Conservation (phyloP, 2,888 invertebrate species). For the Nemoura dubitans region DNA sequence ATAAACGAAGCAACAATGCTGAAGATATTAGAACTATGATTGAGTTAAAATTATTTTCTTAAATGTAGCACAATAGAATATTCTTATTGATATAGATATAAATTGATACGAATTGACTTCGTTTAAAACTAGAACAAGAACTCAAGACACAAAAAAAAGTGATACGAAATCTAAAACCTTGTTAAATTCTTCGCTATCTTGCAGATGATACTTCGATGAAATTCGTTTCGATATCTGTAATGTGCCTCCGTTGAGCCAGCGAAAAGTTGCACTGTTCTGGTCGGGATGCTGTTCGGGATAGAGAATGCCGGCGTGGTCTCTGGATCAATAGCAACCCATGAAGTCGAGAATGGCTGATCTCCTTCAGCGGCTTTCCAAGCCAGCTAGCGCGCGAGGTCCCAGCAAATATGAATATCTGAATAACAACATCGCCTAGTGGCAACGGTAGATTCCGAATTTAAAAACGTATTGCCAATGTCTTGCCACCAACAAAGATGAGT, state of each 20-base stretch:
- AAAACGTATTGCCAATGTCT: constrained; percentile 23
- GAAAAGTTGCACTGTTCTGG: too few species aligned
- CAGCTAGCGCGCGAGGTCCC: neutral
- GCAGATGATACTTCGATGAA: neutral
- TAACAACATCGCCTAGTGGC: neutral
- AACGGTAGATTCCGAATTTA: constrained; percentile 8
- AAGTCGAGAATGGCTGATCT: neutral
- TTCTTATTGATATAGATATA: too few species aligned
- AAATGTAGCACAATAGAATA: too few species aligned
- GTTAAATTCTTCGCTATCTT: neutral
- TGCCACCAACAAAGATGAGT: neutral
- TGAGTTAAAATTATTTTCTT: too few species aligned
- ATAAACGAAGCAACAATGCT: too few species aligned
- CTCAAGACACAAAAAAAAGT: neutral
- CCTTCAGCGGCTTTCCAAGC: neutral
- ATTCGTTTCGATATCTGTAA: neutral
- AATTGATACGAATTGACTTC: neutral
- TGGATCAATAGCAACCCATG: constrained; percentile 17
- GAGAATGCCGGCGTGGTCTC: neutral
- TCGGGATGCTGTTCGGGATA: neutral
- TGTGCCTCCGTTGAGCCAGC: neutral
- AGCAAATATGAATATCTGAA: constrained; percentile 28
- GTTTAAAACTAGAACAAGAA: neutral
- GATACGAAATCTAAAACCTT: neutral
- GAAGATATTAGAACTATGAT: too few species aligned